Evolutionary conservation across 2,888 invertebrate genomes (phyloP), one percentile per base, ranked within the genome.

Genomic region (Podabrus alpinus): DNA sequence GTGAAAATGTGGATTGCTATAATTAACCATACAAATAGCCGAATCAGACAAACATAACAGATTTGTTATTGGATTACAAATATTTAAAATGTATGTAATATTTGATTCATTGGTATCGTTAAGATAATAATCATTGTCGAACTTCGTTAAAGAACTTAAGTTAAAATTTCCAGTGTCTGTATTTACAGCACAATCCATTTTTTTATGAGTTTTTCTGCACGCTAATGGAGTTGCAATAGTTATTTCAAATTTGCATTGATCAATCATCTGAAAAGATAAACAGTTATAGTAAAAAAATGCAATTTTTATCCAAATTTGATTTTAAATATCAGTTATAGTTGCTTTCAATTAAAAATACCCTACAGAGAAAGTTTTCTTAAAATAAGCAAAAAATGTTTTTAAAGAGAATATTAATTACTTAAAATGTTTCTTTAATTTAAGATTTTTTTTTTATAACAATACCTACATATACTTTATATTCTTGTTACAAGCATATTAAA

Each of bases 61-160:
- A 62, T 69, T 69, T 11, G 68, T 17, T 19, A 76, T 24, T 15
- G 76, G 71, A n/a, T 45, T 68, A 61, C 76, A 76, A 15, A 76
- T 29, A 45, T 76, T 76, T 71, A 76, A 16, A 66, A 71, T 68
- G 45, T 76, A 76, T 9, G 11, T 11, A 10, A 15, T 9, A 25
- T 61, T 66, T 16, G 15, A 2, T 21, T 60, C 5, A 15, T 59
- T 24, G 17, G 29, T n/a, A n/a, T 15, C 15, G 10, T 71, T 66
- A n/a, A 64, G 10, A 62, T 76, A 76, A 60, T 76, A 68, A 29
- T 16, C 19, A 62, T 16, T 15, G 5, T 68, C 59, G 13, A n/a
- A 9, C 9, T 16, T 29, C 11, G 61, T 24, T 13, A 76, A 59
- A 59, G 68, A 17, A 13, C 24, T 71, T 24, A 76, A 60, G 24